phyloP scores from a whole-genome alignment of 53 echinoderm and acorn worm genomes.

The Echinometra lucunter region DNA sequence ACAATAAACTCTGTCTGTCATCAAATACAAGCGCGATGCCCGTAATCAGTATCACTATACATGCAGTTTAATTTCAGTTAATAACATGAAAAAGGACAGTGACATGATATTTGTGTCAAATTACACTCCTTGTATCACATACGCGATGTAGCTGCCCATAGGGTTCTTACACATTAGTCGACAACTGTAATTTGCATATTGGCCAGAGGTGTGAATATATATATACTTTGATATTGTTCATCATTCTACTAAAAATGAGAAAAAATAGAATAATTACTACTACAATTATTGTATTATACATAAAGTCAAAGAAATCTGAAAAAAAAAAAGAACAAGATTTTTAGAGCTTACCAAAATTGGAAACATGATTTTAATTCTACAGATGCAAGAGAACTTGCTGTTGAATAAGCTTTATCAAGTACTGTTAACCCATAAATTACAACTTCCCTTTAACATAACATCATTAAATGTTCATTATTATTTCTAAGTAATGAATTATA shows the following conservation, averaged over 20 bases:
- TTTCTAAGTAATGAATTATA: background rate
- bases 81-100: background rate
- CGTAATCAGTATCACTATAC: no score
- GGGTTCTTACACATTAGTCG: background rate
- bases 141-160: background rate
- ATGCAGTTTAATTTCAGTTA: background rate
- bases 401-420: background rate
- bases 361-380: no score
- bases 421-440: background rate
- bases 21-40: no score
- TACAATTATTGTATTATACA: no score
- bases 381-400: no score
- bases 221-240: no score
- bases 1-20: no score
- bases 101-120: no score
- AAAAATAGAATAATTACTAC: no score
- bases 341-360: background rate
- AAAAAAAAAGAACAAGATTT: background rate
- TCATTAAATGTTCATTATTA: background rate
- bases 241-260: no score
- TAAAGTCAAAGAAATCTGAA: background rate
- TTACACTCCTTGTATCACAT: no score
- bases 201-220: no score
- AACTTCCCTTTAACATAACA: background rate
- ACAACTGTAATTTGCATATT: background rate